phyloP scores from a whole-genome alignment of 2,797 vertebrate species.

The Simalia tracyae region DNA sequence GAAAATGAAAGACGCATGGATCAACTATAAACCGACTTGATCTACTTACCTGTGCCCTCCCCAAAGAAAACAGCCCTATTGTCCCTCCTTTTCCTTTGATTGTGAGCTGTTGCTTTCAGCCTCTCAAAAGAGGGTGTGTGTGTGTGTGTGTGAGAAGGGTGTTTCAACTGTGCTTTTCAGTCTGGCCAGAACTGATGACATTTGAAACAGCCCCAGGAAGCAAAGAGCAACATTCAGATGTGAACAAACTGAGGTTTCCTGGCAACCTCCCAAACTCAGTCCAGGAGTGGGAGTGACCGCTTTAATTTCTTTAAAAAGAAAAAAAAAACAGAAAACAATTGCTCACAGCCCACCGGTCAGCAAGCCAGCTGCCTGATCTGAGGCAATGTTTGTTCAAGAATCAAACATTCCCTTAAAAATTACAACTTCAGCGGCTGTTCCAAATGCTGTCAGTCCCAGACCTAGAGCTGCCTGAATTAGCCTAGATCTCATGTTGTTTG shows the following conservation, averaged over 20 bases:
- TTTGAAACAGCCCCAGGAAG: constrained; percentile 13
- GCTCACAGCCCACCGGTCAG: neutral
- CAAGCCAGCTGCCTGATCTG: neutral
- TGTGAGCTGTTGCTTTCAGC: neutral
- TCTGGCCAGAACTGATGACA: constrained; percentile 2
- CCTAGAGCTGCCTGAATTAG: neutral
- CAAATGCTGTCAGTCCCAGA: neutral
- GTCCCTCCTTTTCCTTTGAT: neutral
- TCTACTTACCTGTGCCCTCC: neutral
- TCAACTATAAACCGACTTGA: neutral
- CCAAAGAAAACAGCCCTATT: neutral
- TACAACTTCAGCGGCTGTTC: neutral
- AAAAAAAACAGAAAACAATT: neutral
- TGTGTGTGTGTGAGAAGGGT: neutral
- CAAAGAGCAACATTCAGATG: neutral
- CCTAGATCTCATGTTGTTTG: neutral
- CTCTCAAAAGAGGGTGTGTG: neutral
- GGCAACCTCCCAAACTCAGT: constrained; percentile 16
- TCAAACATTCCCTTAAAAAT: neutral
- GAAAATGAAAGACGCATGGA: neutral
- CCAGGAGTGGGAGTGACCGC: neutral
- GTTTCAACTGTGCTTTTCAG: neutral
- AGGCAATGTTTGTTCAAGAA: neutral
- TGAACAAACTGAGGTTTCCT: constrained; percentile 23
- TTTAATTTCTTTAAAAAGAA: neutral